phyloP scores from a whole-genome alignment of 2,888 invertebrate species.

The Thera obeliscata region DNA sequence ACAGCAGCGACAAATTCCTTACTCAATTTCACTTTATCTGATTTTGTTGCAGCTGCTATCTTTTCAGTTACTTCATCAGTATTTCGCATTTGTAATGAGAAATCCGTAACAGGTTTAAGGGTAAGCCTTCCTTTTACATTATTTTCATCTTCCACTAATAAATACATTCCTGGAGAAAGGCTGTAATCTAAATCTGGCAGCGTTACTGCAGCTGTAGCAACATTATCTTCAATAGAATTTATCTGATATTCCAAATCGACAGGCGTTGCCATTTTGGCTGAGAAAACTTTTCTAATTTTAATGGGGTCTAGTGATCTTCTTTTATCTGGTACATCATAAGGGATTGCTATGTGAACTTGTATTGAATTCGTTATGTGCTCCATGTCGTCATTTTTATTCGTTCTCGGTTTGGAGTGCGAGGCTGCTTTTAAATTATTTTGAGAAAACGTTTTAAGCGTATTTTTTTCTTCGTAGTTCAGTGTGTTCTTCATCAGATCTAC shows the following conservation, averaged over 20 bases:
- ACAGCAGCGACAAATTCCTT: constrained; percentile 62
- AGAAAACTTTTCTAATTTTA: constrained; percentile 63
- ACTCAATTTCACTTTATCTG: constrained; percentile 53
- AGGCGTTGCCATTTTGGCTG: constrained; percentile 65
- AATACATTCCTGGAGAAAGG: constrained; percentile 60
- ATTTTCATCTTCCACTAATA: constrained; percentile 56
- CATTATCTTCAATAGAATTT: constrained; percentile 53
- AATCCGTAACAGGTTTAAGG: constrained; percentile 52
- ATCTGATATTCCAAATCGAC: constrained; percentile 72
- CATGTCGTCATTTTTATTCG: neutral
- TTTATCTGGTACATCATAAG: constrained; percentile 47
- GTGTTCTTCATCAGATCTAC: constrained; percentile 54
- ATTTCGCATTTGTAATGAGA: neutral
- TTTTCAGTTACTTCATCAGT: constrained; percentile 31
- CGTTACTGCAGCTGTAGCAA: constrained; percentile 16
- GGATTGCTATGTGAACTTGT: constrained; percentile 69
- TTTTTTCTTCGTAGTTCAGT: constrained; percentile 4
- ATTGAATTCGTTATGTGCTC: constrained; percentile 53
- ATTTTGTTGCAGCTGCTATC: constrained; percentile 1
- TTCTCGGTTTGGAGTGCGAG: neutral
- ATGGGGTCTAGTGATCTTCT: constrained; percentile 56
- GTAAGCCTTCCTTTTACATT: constrained; percentile 42
- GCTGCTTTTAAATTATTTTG: neutral
- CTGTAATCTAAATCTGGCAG: constrained; percentile 24
- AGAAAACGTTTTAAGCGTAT: neutral